Base-by-base conservation (phyloP, 2,888 invertebrate species). In the Amphipyra berbera region DNA sequence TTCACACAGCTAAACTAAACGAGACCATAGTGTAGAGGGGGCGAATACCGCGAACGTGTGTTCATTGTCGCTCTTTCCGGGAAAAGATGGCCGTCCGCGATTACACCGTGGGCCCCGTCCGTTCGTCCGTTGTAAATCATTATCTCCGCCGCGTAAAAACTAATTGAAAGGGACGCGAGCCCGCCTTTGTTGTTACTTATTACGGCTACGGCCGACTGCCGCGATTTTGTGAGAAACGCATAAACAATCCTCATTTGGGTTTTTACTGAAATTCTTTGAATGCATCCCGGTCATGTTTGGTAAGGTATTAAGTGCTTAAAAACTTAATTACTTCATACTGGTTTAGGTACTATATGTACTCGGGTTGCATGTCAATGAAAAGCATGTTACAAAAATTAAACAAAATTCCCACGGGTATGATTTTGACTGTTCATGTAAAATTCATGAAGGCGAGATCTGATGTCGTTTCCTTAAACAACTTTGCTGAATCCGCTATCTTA, bases 51-150 rank as follows among this genome's bases (percentile, higher is more conserved):
- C 87, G 85, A 82, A 82, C 87, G 85, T 84, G 84, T 82, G 78
- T 82, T 81, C 88, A 90, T 91, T 92, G 92, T 91, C 87, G 85
- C 84, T 77, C 82, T 88, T 92, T 92, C 93, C 92, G 87, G 92
- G 91, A 90, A 90, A 82, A 84, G 86, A 88, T 89, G 88, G 83
- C 86, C 82, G 86, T 73, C 79, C 82, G 82, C 84, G 86, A 86
- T 85, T 87, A 82, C 83, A 81, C 79, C 73, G 76, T 75, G 75
- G 74, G 74, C 78, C 69, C 74, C 78, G 69, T 69, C 71, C 77
- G 81, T 72, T 72, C 82, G 82, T 67, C 83, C 86, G 83, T 84
- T 85, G 87, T 88, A 88, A 92, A 92, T 91, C 89, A 90, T 89
- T 91, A 92, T 90, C 90, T 86, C 65, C 69, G 79, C 79, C 82